These are phyloP conservation scores for Hirundichthys speculiger DNA, from an alignment of 2,113 vertebrate genomes.

Conservation along the genomic window DNA sequence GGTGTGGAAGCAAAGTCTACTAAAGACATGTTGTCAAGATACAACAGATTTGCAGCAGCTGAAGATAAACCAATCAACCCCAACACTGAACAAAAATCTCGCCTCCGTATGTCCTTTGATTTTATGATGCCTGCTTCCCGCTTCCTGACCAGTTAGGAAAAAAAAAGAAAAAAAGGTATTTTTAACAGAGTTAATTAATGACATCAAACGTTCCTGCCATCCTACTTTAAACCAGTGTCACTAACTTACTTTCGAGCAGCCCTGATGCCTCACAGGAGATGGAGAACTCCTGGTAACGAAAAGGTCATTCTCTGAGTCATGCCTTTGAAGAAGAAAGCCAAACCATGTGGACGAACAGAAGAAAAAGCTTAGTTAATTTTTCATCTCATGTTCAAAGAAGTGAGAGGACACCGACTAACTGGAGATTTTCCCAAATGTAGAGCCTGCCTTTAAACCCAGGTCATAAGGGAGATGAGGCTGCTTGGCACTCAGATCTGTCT, in stretches of 20 bases:
- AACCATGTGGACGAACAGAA: slow-evolving; percentile 45
- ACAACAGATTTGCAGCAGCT: too few relatives aligned
- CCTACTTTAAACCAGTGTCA: slow-evolving; percentile 3
- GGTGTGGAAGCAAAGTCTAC: too few relatives aligned
- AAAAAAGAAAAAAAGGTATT: background rate
- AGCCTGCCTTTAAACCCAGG: slow-evolving; percentile 18
- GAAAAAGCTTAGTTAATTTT: slow-evolving; percentile 62
- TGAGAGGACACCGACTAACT: slow-evolving; percentile 38
- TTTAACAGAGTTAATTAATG: background rate
- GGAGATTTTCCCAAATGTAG: slow-evolving; percentile 64
- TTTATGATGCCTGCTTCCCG: background rate
- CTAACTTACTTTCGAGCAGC: slow-evolving; percentile 37
- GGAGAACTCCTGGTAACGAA: slow-evolving; percentile 43
- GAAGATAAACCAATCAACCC: too few relatives aligned
- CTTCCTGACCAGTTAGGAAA: background rate
- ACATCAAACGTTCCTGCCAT: slow-evolving; percentile 18
- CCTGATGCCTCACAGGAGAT: slow-evolving; percentile 44
- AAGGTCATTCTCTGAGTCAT: slow-evolving; percentile 68
- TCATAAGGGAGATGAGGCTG: slow-evolving; percentile 16
- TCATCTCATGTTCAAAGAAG: slow-evolving; percentile 66
- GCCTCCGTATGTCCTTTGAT: background rate
- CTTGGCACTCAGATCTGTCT: slow-evolving; percentile 15
- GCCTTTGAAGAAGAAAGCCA: slow-evolving; percentile 79
- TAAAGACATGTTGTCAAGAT: too few relatives aligned
- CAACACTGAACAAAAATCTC: too few relatives aligned